Evolutionary conservation across 2,113 vertebrate species (phyloP).

Genomic region (Salminus brasiliensis): DNA sequence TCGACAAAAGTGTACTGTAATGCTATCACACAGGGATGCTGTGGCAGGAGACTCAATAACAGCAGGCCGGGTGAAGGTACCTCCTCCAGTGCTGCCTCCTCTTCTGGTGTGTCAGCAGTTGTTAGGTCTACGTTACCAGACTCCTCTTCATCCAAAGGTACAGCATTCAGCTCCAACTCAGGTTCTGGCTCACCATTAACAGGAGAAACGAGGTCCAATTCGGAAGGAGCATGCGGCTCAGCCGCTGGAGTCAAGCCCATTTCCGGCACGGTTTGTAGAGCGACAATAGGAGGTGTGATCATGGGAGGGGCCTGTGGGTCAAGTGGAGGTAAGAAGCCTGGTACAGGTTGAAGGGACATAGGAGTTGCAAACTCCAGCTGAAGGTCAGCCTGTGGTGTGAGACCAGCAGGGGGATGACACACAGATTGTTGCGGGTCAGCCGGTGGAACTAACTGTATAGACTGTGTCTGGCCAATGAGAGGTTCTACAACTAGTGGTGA

Average conservation of each 20-base stretch:
- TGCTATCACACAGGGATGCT: slow-evolving; percentile 42
- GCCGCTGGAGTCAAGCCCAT: neutral
- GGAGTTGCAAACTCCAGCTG: neutral
- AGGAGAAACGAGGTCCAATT: neutral
- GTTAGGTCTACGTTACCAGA: slow-evolving; percentile 52
- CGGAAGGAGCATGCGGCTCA: neutral
- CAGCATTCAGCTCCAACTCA: slow-evolving; percentile 20
- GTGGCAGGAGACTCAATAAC: neutral
- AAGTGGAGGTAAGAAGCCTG: slow-evolving; percentile 18
- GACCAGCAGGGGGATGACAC: neutral
- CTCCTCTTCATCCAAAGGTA: slow-evolving; percentile 1
- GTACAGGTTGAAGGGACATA: neutral
- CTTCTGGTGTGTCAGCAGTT: slow-evolving; percentile 64
- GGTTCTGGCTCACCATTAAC: slow-evolving; percentile 35
- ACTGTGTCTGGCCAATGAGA: neutral
- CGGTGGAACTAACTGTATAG: neutral
- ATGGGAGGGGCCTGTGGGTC: slow-evolving; percentile 14
- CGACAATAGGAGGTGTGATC: neutral
- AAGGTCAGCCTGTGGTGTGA: neutral
- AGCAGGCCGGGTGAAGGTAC: slow-evolving; percentile 67
- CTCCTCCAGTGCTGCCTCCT: slow-evolving; percentile 80
- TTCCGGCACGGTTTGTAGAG: slow-evolving; percentile 21
- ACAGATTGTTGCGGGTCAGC: slow-evolving; percentile 5
- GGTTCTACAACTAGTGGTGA: neutral
- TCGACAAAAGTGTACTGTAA: neutral